Conservation (phyloP, 2,888 invertebrate species). For the Eupsilia transversa region DNA sequence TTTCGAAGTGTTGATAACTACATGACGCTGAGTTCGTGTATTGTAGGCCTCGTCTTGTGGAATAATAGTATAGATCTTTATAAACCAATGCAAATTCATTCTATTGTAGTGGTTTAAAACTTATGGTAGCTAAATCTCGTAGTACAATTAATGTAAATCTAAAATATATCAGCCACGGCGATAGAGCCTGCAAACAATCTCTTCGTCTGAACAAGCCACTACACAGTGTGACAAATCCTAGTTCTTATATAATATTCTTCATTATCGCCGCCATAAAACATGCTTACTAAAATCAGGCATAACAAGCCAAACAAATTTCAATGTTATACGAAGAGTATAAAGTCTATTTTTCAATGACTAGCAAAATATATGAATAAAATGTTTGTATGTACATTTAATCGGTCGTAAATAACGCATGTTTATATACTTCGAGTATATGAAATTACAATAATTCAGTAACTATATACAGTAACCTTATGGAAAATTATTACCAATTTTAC, state of each 20-base stretch:
- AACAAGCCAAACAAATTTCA: slow-evolving; percentile 50
- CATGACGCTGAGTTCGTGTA: not conserved
- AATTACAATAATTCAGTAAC: slow-evolving; percentile 22
- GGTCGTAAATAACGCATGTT: slow-evolving; percentile 62
- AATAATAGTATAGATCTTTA: slow-evolving; percentile 6
- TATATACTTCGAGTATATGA: slow-evolving; percentile 25
- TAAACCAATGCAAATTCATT: slow-evolving; percentile 39
- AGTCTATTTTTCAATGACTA: slow-evolving; percentile 76
- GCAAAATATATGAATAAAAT: slow-evolving; percentile 58
- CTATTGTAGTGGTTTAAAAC: slow-evolving; percentile 10
- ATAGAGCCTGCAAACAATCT: not conserved
- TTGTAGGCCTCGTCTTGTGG: slow-evolving; percentile 16
- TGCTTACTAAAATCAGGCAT: slow-evolving; percentile 47
- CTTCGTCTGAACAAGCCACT: slow-evolving; percentile 45
- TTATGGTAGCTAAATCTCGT: slow-evolving; percentile 45
- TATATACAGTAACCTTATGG: slow-evolving; percentile 9
- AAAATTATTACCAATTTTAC: slow-evolving; percentile 8
- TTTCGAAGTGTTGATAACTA: not conserved
- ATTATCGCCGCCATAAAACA: slow-evolving; percentile 58
- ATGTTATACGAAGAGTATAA: slow-evolving; percentile 49
- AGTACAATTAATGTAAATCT: slow-evolving; percentile 35
- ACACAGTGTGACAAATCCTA: slow-evolving; percentile 53
- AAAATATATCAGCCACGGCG: not conserved
- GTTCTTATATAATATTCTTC: slow-evolving; percentile 50
- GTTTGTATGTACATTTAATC: slow-evolving; percentile 42